Evolutionary conservation across 1,140 invertebrate species (phyloP), one percentile per base, ranked within the genome.

Genomic region (Bombus sylvicola): DNA sequence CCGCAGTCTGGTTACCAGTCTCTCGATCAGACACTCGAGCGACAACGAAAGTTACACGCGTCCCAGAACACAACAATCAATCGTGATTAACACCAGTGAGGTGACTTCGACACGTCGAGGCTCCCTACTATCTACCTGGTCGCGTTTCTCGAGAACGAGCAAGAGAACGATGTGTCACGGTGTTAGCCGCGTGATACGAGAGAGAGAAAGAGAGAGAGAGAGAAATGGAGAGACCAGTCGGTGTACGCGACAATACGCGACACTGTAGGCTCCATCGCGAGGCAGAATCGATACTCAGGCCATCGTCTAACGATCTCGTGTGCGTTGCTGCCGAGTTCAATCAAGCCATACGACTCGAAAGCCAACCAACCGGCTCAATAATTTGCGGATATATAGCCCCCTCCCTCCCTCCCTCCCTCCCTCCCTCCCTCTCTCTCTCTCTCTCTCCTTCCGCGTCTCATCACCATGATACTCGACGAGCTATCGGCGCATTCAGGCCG

Each of bases 281-380:
- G 57, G 68, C 22, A 22, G 41, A 81, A 81, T 81, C 83, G 77
- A 80, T 85, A 59, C 41, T 8, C 53, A 10, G 62, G 66, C 13
- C 77, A 62, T 15, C 31, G 77, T 85, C 66, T 72, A 85, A 85
- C 68, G 41, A 39, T 62, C 53, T 31, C 53, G 22, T 13, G 47
- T n/a, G 64, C 77, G 22, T 77, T 59, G 34, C 37, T 13, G 75
- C 66, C 39, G 82, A 79, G 82, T 81, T 81, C 77, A 72, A 85
- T 85, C 83, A 80, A 59, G 39, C 66, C 41, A 25, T 31, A 28
- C 68, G 69, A 85, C 75, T 78, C 53, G 82, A 62, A 77, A 68
- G 28, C 75, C 64, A 12, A 71, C 62, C 47, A 73, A 72, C 69
- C 77, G 76, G 83, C 69, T 85, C 83, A 85, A 85, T 85, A 85